These are phyloP conservation scores for Priapulus caudatus DNA, from an alignment of 2,888 invertebrate genomes.

Conservation along the genomic window DNA sequence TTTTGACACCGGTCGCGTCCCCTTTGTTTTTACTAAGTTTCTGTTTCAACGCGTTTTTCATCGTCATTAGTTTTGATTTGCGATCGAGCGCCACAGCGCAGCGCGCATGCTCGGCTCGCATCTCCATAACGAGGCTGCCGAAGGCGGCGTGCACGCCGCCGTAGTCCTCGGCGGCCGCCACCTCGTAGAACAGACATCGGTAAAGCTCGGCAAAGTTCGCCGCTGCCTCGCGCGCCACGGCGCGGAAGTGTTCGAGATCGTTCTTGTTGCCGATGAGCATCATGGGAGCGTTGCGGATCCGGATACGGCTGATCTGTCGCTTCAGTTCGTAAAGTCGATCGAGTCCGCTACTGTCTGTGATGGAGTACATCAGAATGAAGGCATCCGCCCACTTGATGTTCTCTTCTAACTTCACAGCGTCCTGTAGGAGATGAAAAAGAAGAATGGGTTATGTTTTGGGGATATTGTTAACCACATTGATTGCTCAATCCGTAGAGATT, in stretches of 20 bases:
- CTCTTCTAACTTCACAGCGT: neutral
- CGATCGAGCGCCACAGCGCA: neutral
- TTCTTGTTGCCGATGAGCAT: neutral
- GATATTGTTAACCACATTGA: too few relatives aligned
- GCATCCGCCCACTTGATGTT: conserved; percentile 1
- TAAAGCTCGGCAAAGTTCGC: neutral
- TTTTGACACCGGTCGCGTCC: neutral
- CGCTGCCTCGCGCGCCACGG: neutral
- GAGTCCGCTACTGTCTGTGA: neutral
- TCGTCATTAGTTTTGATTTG: neutral
- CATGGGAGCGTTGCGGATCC: neutral
- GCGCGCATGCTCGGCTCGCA: neutral
- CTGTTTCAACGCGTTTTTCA: conserved; percentile 1
- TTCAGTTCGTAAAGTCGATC: neutral
- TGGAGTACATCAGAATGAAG: neutral
- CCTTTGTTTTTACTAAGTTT: neutral
- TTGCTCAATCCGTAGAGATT: too few relatives aligned
- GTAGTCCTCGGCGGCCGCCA: neutral
- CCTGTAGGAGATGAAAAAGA: too few relatives aligned
- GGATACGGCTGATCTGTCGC: neutral
- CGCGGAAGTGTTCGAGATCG: neutral
- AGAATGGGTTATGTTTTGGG: too few relatives aligned
- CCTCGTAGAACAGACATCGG: neutral
- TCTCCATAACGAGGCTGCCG: neutral
- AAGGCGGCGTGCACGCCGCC: neutral